A percentile compares a stretch with the other conserved stretches of the same genome.
phyloP scores from a whole-genome alignment of 2,888 invertebrate species.

The Platypus cylindrus region DNA sequence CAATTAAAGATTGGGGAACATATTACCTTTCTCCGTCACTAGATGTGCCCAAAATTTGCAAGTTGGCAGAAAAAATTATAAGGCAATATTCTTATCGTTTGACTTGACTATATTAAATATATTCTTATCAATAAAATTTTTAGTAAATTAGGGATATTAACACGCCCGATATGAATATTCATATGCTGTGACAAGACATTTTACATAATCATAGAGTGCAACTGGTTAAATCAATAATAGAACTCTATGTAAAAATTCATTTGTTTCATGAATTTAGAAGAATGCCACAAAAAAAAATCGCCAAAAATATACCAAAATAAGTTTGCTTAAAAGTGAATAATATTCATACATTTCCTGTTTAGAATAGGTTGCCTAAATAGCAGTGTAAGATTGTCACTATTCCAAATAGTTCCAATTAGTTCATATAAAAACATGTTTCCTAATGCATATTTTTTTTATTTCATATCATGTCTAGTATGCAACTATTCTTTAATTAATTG shows the following conservation, averaged over 20 bases:
- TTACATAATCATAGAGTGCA: conserved; percentile 4
- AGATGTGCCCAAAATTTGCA: conserved; percentile 2
- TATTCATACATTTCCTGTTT: too few species aligned
- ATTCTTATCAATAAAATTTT: conserved; percentile 1
- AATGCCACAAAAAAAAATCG: not conserved
- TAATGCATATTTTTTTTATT: too few species aligned
- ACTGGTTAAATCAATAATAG: conserved; percentile 1
- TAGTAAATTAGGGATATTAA: conserved; percentile 2
- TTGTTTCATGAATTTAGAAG: conserved; percentile 3
- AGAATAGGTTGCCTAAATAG: too few species aligned
- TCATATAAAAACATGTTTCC: too few species aligned
- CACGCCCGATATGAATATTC: conserved; percentile 2
- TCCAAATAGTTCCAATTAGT: too few species aligned
- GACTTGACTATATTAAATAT: not conserved
- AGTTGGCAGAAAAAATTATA: conserved; percentile 2
- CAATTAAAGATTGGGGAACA: conserved; percentile 4
- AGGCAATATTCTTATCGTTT: conserved; percentile 1
- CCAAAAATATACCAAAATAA: conserved; percentile 4
- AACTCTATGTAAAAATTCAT: conserved; percentile 1
- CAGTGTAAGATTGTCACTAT: too few species aligned
- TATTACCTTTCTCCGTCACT: conserved; percentile 2
- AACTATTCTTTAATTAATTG: too few species aligned
- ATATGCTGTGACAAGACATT: conserved; percentile 3
- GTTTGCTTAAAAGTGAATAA: conserved; percentile 3
- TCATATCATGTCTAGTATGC: too few species aligned